Percentiles rank a stretch among this genome's conserved stretches.
These are phyloP conservation scores for Fragum sueziense DNA, from an alignment of 2,888 invertebrate genomes.

Conservation along the genomic window DNA sequence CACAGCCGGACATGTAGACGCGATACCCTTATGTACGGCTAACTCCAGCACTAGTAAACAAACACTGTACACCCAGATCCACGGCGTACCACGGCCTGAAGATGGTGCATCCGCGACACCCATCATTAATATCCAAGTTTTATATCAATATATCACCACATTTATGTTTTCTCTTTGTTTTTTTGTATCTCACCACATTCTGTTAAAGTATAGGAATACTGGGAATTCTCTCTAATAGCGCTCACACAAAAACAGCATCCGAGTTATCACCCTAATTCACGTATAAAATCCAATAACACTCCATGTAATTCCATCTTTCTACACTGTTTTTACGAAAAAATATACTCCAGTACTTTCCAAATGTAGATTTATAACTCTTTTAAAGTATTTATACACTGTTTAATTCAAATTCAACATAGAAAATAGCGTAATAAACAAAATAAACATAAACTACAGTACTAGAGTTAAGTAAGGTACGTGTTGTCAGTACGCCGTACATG, in stretches of 20 bases:
- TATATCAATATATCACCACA: too few relatives aligned
- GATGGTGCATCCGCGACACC: not conserved
- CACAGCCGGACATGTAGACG: slow-evolving; percentile 72
- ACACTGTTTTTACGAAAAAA: not conserved
- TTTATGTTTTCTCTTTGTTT: too few relatives aligned
- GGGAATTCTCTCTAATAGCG: slow-evolving; percentile 4
- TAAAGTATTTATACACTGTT: not conserved
- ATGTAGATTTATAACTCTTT: not conserved
- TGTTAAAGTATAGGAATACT: slow-evolving; percentile 6
- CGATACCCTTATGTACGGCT: slow-evolving; percentile 31
- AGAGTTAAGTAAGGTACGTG: not conserved
- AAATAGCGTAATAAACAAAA: slow-evolving; percentile 3
- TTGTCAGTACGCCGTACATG: not conserved
- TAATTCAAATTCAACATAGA: not conserved
- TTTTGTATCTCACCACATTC: not conserved
- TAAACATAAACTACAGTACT: not conserved
- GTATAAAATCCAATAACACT: slow-evolving; percentile 9
- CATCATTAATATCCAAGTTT: not conserved
- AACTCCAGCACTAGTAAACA: slow-evolving; percentile 48
- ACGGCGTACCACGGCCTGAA: slow-evolving; percentile 1
- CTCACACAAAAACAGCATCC: not conserved
- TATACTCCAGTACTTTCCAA: not conserved
- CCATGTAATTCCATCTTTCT: slow-evolving; percentile 4
- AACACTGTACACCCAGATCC: slow-evolving; percentile 35
- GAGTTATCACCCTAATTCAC: slow-evolving; percentile 3